phyloP scores from a whole-genome alignment of 2,113 vertebrate species.

The Leptosomus discolor region DNA sequence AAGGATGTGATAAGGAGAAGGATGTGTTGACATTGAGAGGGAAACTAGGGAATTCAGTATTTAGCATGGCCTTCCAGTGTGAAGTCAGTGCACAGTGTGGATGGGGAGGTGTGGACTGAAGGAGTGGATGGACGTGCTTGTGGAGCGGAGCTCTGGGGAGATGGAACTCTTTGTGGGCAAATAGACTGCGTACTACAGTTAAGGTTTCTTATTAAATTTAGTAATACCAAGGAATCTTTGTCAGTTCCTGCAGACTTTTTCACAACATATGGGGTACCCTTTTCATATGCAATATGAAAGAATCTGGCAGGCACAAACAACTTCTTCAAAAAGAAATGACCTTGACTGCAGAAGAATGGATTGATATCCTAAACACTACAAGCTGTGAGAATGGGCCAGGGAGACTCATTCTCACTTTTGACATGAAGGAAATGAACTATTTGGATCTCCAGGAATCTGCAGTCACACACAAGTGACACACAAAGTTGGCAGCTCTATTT shows the following conservation, averaged over 20 bases:
- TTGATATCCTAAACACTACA: neutral
- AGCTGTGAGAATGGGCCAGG: neutral
- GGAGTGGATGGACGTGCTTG: neutral
- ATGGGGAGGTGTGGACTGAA: neutral
- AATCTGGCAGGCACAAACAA: neutral
- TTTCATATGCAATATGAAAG: neutral
- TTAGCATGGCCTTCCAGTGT: neutral
- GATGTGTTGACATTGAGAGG: neutral
- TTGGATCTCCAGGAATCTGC: neutral
- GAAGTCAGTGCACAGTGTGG: neutral
- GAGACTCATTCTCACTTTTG: neutral
- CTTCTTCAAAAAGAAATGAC: neutral
- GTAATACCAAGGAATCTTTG: neutral
- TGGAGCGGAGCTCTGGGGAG: neutral
- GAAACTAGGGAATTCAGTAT: neutral
- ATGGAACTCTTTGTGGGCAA: neutral
- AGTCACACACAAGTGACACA: neutral
- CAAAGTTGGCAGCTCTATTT: neutral
- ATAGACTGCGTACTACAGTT: neutral
- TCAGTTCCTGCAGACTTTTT: neutral
- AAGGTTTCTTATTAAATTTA: neutral
- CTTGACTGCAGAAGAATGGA: neutral
- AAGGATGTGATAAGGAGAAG: neutral
- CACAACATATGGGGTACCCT: neutral
- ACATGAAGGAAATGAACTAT: neutral